Conservation (phyloP, 2,888 invertebrate genomes). For the Plagiodera versicolora region DNA sequence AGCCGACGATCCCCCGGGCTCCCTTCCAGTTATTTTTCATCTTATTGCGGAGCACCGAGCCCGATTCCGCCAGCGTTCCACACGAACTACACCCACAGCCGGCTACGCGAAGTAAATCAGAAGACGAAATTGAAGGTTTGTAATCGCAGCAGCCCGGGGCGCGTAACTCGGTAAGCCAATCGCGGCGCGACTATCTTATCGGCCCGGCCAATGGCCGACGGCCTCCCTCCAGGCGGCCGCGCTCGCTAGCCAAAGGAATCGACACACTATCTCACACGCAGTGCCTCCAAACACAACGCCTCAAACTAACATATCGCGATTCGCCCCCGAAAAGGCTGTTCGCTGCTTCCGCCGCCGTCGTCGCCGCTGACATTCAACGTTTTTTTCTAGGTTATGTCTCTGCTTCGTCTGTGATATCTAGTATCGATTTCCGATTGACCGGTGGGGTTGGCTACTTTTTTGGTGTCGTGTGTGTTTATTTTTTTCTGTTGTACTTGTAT, state of each 20-base stretch:
- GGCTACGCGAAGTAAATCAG: constrained; percentile 50
- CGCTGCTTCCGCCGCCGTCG: constrained; percentile 24
- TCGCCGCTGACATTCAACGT: no score
- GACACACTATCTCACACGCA: constrained; percentile 42
- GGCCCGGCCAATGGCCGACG: constrained; percentile 55
- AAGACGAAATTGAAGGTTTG: constrained; percentile 54
- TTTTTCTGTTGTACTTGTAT: neutral
- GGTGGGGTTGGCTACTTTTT: constrained; percentile 17
- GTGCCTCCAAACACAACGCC: constrained; percentile 49
- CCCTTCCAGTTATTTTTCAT: constrained; percentile 24
- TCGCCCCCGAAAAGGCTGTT: constrained; percentile 17
- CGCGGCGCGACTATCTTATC: constrained; percentile 48
- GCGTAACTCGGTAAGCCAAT: constrained; percentile 54
- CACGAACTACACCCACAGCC: constrained; percentile 43
- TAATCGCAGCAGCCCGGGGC: constrained; percentile 51
- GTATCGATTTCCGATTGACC: no score
- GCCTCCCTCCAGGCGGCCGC: constrained; percentile 52
- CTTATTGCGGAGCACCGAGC: constrained; percentile 32
- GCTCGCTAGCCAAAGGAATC: constrained; percentile 50
- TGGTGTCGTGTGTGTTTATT: constrained; percentile 33
- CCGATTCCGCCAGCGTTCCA: constrained; percentile 19
- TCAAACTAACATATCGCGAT: constrained; percentile 39
- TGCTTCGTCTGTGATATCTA: constrained; percentile 23
- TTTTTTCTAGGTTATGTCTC: no score
- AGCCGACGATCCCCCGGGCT: constrained; percentile 38